These are phyloP conservation scores for Nomia melanderi DNA, from an alignment of 1,140 invertebrate genomes.

Conservation along the genomic window DNA sequence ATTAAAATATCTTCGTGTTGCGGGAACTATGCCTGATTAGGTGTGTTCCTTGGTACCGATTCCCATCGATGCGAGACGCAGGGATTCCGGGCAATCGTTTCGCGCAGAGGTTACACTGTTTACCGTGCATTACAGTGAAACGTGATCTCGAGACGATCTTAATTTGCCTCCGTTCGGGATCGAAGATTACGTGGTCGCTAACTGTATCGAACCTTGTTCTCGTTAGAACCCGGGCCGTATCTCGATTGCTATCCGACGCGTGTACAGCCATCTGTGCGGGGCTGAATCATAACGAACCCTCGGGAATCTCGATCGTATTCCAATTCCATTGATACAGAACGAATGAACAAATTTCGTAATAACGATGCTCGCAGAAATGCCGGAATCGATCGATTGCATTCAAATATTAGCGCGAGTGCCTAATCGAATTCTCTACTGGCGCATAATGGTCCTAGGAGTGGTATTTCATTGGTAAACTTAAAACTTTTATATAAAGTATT, in stretches of 20 bases:
- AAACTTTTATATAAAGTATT: too few species aligned
- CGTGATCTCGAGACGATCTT: slow-evolving; percentile 37
- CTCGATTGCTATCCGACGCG: slow-evolving; percentile 20
- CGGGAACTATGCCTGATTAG: background rate
- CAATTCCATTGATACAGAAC: background rate
- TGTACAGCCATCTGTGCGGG: background rate
- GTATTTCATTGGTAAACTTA: too few species aligned
- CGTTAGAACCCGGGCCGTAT: slow-evolving; percentile 32
- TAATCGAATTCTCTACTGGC: too few species aligned
- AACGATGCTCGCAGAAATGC: background rate
- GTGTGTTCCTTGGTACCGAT: background rate
- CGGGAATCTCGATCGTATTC: background rate
- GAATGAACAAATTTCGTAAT: background rate
- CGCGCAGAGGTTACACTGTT: background rate
- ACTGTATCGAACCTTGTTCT: slow-evolving; percentile 24
- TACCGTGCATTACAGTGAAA: slow-evolving; percentile 6
- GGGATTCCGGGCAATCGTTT: slow-evolving; percentile 5
- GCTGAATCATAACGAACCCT: slow-evolving; percentile 7
- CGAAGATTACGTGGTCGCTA: slow-evolving; percentile 19
- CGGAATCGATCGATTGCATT: background rate
- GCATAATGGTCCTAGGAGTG: too few species aligned
- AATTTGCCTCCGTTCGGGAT: slow-evolving; percentile 41
- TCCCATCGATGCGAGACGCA: background rate
- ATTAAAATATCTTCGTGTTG: background rate
- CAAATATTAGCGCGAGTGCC: too few species aligned